These are phyloP conservation scores for Euura lappo DNA, from an alignment of 1,140 invertebrate species.

Conservation along the genomic window DNA sequence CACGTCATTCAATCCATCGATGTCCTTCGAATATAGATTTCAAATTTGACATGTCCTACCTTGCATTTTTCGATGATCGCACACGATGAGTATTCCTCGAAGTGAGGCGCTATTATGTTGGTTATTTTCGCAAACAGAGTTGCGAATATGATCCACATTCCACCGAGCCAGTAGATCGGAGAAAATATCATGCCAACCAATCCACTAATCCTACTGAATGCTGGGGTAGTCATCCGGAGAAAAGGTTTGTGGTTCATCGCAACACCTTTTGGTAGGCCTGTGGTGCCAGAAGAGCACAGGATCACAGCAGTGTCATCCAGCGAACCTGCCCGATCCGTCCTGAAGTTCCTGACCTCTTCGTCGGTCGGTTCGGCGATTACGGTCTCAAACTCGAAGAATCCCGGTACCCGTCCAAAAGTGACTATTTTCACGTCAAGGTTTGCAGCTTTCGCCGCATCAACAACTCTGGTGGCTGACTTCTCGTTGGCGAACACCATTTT, in stretches of 20 bases:
- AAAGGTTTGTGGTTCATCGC: constrained; percentile 30
- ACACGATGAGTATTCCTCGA: constrained; percentile 61
- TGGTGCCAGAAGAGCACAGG: constrained; percentile 46
- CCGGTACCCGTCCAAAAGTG: constrained; percentile 35
- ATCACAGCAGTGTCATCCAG: constrained; percentile 40
- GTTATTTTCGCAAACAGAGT: constrained; percentile 46
- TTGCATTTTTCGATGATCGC: constrained; percentile 56
- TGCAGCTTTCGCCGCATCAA: constrained; percentile 30
- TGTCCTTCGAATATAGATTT: background rate
- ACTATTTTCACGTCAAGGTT: constrained; percentile 37
- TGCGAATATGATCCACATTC: constrained; percentile 19
- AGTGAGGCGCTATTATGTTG: constrained; percentile 58
- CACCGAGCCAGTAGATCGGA: constrained; percentile 49
- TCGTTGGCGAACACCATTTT: constrained; percentile 48
- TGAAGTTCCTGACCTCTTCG: constrained; percentile 32
- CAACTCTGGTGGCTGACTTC: constrained; percentile 25
- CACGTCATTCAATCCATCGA: background rate
- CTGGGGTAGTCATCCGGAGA: background rate
- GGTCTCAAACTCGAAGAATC: constrained; percentile 30
- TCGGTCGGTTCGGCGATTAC: constrained; percentile 26
- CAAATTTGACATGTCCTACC: constrained; percentile 21
- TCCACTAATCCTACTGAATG: background rate
- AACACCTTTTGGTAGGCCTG: constrained; percentile 45
- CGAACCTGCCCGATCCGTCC: constrained; percentile 25
- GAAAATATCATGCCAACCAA: constrained; percentile 33